Evolutionary conservation across 1,140 invertebrate genomes (phyloP).

Genomic region (Papilio helenus): DNA sequence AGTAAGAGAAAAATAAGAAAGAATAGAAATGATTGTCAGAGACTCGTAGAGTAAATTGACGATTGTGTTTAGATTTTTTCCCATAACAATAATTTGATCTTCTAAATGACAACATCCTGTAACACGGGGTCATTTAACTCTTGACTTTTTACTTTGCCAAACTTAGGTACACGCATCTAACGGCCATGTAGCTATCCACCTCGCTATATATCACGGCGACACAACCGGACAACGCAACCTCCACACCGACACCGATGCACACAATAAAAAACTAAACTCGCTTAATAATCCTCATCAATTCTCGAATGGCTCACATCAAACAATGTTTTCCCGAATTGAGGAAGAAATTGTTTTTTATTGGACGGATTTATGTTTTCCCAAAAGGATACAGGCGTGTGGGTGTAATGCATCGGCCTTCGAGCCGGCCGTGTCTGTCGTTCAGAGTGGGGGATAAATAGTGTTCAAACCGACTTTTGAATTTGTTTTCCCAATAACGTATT

Average conservation of each 20-base stretch:
- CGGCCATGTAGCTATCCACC: slow-evolving; percentile 4
- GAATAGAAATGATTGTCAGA: background rate
- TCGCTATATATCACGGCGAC: slow-evolving; percentile 31
- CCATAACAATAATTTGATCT: background rate
- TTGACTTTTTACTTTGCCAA: background rate
- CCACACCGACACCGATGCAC: background rate
- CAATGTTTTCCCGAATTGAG: slow-evolving; percentile 42
- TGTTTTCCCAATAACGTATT: slow-evolving; percentile 51
- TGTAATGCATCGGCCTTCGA: slow-evolving; percentile 51
- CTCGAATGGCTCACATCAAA: slow-evolving; percentile 34
- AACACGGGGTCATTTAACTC: background rate
- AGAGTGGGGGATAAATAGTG: slow-evolving; percentile 56
- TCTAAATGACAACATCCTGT: background rate
- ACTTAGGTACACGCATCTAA: background rate
- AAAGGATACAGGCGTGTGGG: slow-evolving; percentile 56
- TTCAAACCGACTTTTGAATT: slow-evolving; percentile 52
- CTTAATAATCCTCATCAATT: slow-evolving; percentile 38
- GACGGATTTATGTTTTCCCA: slow-evolving; percentile 56
- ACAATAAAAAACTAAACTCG: slow-evolving; percentile 38
- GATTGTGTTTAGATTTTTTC: slow-evolving; percentile 10
- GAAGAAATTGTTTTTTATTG: slow-evolving; percentile 41
- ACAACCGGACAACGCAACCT: background rate
- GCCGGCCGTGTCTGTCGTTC: slow-evolving; percentile 51
- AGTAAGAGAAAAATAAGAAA: background rate
- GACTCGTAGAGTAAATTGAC: background rate